A percentile compares a stretch with the other conserved stretches of the same genome.
phyloP scores from a whole-genome alignment of 1,140 invertebrate species.

The Papilio glaucus region DNA sequence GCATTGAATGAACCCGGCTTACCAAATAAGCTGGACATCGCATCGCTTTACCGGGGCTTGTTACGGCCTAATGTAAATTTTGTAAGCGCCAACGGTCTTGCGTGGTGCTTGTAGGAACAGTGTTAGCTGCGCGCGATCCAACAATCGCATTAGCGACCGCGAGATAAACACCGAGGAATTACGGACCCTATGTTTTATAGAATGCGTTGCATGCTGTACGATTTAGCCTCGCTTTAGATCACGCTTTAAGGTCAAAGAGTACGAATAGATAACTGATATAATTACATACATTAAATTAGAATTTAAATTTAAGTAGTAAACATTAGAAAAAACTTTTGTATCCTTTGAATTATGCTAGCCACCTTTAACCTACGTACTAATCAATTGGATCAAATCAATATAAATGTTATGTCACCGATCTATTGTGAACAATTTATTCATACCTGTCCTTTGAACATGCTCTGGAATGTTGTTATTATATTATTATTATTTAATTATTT shows the following conservation, averaged over 20 bases:
- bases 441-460: no score
- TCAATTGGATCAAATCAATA: no score
- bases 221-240: conserved; percentile 10
- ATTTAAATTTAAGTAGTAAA: no score
- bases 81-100: not conserved
- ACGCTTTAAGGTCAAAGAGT: not conserved
- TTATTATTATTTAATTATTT: no score
- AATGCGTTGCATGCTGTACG: conserved; percentile 15
- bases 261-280: not conserved
- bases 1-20: conserved; percentile 21
- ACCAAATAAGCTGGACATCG: conserved; percentile 33
- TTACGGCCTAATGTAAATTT: conserved; percentile 30
- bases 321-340: not conserved
- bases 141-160: conserved; percentile 33
- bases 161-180: conserved; percentile 25
- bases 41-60: conserved; percentile 23
- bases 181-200: conserved; percentile 14
- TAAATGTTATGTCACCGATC: no score
- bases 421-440: no score
- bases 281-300: not conserved
- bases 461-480: no score
- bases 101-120: conserved; percentile 24
- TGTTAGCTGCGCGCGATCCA: conserved; percentile 21
- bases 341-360: not conserved
- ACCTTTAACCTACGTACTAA: no score